Percentiles rank a stretch among this genome's conserved stretches.
Conservation (phyloP, 2,113 vertebrate genomes). For the Cynopterus brachyotis region DNA sequence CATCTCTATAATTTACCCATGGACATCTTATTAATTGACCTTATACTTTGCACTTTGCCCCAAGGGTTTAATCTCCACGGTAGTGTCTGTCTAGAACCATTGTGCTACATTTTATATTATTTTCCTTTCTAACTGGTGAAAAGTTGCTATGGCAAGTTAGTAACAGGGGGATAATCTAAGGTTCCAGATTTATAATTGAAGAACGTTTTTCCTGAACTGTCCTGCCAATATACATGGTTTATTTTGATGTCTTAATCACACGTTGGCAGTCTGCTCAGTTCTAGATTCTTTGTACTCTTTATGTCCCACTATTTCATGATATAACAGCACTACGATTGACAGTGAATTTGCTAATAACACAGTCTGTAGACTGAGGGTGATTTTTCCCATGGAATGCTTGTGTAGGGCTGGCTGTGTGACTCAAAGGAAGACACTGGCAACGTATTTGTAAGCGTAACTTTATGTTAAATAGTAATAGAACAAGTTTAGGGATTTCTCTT, state of each 20-base stretch:
- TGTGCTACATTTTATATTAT: not conserved
- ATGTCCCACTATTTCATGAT: slow-evolving; percentile 7
- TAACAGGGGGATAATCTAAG: not conserved
- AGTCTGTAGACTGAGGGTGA: not conserved
- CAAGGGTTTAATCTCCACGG: not conserved
- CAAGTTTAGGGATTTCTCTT: not conserved
- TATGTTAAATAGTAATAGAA: not conserved
- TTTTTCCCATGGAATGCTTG: not conserved
- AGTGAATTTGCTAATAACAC: slow-evolving; percentile 4
- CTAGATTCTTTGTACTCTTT: not conserved
- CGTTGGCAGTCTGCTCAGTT: not conserved
- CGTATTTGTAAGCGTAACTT: not conserved
- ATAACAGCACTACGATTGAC: not conserved
- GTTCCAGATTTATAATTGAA: not conserved
- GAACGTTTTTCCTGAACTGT: not conserved
- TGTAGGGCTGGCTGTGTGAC: not conserved
- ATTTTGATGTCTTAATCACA: not conserved
- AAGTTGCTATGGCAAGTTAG: not conserved
- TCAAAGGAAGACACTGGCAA: not conserved
- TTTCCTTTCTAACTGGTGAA: not conserved
- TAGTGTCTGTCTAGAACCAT: not conserved
- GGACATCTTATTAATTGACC: not conserved
- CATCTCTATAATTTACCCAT: not conserved
- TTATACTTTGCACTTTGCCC: not conserved
- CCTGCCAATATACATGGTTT: not conserved